Percentiles rank a stretch among this genome's conserved stretches.
phyloP scores from a whole-genome alignment of 2,797 vertebrate genomes.

The Cuniculus paca region DNA sequence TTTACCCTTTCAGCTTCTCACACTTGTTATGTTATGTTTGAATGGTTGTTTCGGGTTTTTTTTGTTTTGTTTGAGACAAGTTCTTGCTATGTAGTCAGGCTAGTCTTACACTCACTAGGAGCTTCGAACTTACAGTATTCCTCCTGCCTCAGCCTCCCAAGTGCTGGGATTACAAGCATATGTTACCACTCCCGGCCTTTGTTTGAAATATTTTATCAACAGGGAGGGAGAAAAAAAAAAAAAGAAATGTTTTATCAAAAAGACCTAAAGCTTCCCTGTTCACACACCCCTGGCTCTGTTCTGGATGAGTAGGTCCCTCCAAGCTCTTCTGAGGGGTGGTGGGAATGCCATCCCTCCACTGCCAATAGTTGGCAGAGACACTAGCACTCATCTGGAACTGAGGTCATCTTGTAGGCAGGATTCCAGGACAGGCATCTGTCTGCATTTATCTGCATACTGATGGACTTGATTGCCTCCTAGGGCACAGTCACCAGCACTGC shows the following conservation, averaged over 20 bases:
- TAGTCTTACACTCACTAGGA: neutral
- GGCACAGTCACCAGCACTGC: slow-evolving; percentile 95
- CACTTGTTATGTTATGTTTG: neutral
- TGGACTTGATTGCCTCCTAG: slow-evolving; percentile 82
- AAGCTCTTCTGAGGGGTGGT: neutral
- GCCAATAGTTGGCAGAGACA: neutral
- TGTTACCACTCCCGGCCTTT: neutral
- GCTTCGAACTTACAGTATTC: neutral
- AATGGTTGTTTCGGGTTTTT: neutral
- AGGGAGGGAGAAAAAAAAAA: too few relatives aligned
- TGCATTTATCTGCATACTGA: accelerated
- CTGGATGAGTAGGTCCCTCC: accelerated
- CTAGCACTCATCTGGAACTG: neutral
- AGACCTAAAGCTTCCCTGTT: neutral
- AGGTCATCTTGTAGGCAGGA: neutral
- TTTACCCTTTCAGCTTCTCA: too few relatives aligned
- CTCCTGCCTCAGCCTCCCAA: neutral
- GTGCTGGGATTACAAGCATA: neutral
- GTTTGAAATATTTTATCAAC: neutral
- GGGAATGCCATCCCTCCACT: neutral
- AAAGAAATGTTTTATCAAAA: neutral
- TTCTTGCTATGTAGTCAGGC: neutral
- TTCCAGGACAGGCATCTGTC: neutral
- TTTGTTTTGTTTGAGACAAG: neutral
- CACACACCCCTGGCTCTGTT: neutral